Evolutionary conservation across 2,113 vertebrate species (phyloP).

Genomic region (Anoura caudifer): DNA sequence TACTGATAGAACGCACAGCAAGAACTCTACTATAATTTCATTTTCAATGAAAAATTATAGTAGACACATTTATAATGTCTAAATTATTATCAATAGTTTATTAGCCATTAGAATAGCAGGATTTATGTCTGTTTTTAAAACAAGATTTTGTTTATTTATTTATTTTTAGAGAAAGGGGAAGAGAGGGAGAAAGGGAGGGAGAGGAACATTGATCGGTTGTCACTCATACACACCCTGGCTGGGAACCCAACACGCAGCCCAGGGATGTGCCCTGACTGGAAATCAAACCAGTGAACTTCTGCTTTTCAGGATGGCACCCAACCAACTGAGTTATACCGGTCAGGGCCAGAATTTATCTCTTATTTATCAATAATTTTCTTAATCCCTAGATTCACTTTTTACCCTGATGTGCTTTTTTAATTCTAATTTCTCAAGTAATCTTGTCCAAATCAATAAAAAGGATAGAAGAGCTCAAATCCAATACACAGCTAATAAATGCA

Average conservation of each 20-base stretch:
- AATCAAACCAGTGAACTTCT: too few species aligned
- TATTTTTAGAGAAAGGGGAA: too few species aligned
- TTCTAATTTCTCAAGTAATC: constrained; percentile 25
- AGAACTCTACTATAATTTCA: not conserved
- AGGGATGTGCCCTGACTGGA: too few species aligned
- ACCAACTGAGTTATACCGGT: too few species aligned
- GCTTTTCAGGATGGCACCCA: too few species aligned
- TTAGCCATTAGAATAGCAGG: not conserved
- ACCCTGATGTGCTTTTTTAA: constrained; percentile 24
- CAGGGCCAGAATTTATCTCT: not conserved
- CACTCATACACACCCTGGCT: too few species aligned
- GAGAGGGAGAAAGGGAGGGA: too few species aligned
- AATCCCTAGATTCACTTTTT: constrained; percentile 62
- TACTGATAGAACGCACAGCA: not conserved
- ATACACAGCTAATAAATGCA: not conserved
- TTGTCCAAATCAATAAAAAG: not conserved
- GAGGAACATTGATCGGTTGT: too few species aligned
- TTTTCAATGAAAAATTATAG: not conserved
- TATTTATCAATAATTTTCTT: not conserved
- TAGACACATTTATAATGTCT: not conserved
- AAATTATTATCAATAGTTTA: not conserved
- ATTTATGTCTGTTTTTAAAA: not conserved
- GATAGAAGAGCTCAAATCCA: not conserved
- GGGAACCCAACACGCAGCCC: too few species aligned
- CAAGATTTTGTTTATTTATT: too few species aligned